These are phyloP conservation scores for Macrophya alboannulata DNA, from an alignment of 2,888 invertebrate species.

Conservation along the genomic window DNA sequence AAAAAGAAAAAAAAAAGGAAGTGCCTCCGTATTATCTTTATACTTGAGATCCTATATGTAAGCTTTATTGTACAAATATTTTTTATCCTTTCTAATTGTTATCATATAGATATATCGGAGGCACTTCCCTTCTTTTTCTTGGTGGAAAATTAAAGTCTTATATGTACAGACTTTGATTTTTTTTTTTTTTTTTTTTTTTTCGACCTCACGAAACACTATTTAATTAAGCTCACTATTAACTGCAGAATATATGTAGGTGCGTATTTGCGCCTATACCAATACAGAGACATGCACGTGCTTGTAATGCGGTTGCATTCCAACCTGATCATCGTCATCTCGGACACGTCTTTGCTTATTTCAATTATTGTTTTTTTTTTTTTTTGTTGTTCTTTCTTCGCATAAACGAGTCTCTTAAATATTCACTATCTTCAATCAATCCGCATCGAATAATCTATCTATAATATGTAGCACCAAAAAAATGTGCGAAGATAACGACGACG, in stretches of 20 bases:
- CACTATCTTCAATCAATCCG: not conserved
- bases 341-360: not conserved
- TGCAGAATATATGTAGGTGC: conserved; percentile 62
- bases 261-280: conserved; percentile 63
- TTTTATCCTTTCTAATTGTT: not conserved
- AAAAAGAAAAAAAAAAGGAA: not conserved
- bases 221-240: conserved; percentile 80
- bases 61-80: not conserved
- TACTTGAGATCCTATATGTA: not conserved
- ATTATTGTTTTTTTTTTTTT: not conserved
- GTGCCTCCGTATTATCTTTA: conserved; percentile 2
- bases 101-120: not conserved
- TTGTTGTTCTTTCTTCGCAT: not conserved
- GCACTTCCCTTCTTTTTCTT: not conserved
- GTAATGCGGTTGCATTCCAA: not conserved
- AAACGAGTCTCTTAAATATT: conserved; percentile 19
- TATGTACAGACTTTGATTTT: conserved; percentile 3
- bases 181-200: not conserved
- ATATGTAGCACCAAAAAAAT: not conserved
- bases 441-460: not conserved
- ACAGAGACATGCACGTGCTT: conserved; percentile 71
- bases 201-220: conserved; percentile 42
- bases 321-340: conserved; percentile 6
- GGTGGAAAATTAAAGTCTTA: conserved; percentile 24
- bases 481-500: conserved; percentile 16